Evolutionary conservation across 2,888 invertebrate genomes (phyloP).

Genomic region (Catocala fraxini): DNA sequence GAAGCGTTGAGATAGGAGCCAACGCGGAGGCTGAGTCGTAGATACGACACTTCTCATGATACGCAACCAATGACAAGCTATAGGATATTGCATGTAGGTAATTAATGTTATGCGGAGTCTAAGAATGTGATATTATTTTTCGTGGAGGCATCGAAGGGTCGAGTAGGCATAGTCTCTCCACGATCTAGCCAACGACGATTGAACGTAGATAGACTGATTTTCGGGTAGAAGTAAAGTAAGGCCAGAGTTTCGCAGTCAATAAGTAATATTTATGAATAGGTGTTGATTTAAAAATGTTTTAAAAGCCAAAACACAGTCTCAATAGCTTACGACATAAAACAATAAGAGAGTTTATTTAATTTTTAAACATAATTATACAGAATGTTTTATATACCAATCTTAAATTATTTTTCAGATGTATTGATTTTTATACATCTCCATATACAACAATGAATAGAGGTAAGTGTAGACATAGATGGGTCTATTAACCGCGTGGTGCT

Average conservation of each 20-base stretch:
- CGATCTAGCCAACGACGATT: conserved; percentile 75
- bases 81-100: conserved; percentile 52
- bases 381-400: conserved; percentile 85
- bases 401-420: conserved; percentile 87
- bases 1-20: conserved; percentile 44
- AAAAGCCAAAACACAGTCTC: conserved; percentile 83
- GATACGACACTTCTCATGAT: conserved; percentile 23
- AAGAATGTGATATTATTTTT: conserved; percentile 86
- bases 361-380: conserved; percentile 85
- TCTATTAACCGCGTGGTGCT: conserved; percentile 87
- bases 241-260: conserved; percentile 82
- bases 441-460: conserved; percentile 85
- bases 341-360: conserved; percentile 86
- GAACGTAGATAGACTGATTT: conserved; percentile 85
- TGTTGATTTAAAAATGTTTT: conserved; percentile 78
- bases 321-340: conserved; percentile 82
- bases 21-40: conserved; percentile 49
- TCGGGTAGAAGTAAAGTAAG: conserved; percentile 84
- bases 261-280: conserved; percentile 74
- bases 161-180: conserved; percentile 65
- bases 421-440: conserved; percentile 86
- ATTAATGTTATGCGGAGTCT: conserved; percentile 60
- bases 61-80: conserved; percentile 34
- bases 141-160: conserved; percentile 65
- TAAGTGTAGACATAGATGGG: conserved; percentile 85